A percentile compares a stretch with the other conserved stretches of the same genome.
phyloP scores from a whole-genome alignment of 2,797 vertebrate genomes.

The Pangasius krempfi region DNA sequence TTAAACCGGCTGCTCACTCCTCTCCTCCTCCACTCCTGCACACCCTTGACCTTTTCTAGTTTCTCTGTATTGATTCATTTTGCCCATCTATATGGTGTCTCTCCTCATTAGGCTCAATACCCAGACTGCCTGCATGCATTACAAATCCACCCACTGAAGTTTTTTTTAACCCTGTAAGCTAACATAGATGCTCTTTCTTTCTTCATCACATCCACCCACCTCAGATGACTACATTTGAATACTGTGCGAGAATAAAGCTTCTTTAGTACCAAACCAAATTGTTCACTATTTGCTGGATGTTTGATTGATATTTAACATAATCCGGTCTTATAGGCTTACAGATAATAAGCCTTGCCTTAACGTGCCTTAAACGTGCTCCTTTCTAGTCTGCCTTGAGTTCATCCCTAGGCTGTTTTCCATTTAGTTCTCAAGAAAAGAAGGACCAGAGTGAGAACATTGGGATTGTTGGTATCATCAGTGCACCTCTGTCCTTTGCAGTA shows the following conservation, averaged over 20 bases:
- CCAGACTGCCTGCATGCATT: constrained; percentile 13
- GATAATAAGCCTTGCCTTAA: not conserved
- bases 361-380: not conserved
- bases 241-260: not conserved
- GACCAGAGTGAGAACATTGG: not conserved
- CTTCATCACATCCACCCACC: not conserved
- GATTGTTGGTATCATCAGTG: not conserved
- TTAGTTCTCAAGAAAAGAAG: not conserved
- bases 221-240: not conserved
- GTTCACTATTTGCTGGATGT: not conserved
- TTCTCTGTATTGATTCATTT: constrained; percentile 42
- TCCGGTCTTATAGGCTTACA: not conserved
- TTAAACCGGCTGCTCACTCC: not conserved
- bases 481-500: not conserved
- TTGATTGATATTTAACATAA: constrained; percentile 23
- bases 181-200: constrained; percentile 4
- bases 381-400: not conserved
- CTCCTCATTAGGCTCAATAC: constrained; percentile 42
- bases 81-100: constrained; percentile 28
- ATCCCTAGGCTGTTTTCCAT: not conserved
- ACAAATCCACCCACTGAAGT: constrained; percentile 9
- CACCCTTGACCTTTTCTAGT: constrained; percentile 48
- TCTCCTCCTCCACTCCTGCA: constrained; percentile 27
- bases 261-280: constrained; percentile 10
- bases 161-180: not conserved